phyloP scores from a whole-genome alignment of 2,888 invertebrate genomes.

The Agrotis exclamationis region DNA sequence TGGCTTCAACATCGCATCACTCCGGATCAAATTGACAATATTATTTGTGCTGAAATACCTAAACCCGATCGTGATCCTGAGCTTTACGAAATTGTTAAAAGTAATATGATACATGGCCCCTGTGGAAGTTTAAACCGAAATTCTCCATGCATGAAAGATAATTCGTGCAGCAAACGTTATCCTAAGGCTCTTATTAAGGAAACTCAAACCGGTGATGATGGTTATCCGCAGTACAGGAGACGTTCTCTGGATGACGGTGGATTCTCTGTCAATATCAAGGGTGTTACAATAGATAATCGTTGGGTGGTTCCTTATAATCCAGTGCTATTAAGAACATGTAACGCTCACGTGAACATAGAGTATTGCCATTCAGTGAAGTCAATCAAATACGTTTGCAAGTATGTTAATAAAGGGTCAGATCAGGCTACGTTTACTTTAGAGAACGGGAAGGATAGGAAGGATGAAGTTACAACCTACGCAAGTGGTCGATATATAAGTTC shows the following conservation, averaged over 20 bases:
- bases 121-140: not conserved
- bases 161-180: not conserved
- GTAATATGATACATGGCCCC: conserved; percentile 7
- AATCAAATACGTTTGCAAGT: conserved; percentile 12
- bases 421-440: conserved; percentile 3
- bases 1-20: not conserved
- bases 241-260: not conserved
- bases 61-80: not conserved
- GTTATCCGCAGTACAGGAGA: not conserved
- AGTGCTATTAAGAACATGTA: not conserved
- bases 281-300: not conserved
- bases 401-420: conserved; percentile 3
- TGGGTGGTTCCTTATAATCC: conserved; percentile 1
- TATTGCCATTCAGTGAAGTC: conserved; percentile 3
- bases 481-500: conserved; percentile 13
- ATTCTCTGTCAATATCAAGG: not conserved
- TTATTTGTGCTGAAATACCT: conserved; percentile 7
- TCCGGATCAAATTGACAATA: not conserved
- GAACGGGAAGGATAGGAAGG: not conserved
- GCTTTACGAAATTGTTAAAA: not conserved
- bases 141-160: conserved; percentile 7
- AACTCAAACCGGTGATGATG: conserved; percentile 1
- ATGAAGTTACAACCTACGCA: not conserved
- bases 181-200: not conserved
- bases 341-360: conserved; percentile 1